phyloP scores from a whole-genome alignment of 1,140 invertebrate genomes.

The Drosophila rhopaloa region DNA sequence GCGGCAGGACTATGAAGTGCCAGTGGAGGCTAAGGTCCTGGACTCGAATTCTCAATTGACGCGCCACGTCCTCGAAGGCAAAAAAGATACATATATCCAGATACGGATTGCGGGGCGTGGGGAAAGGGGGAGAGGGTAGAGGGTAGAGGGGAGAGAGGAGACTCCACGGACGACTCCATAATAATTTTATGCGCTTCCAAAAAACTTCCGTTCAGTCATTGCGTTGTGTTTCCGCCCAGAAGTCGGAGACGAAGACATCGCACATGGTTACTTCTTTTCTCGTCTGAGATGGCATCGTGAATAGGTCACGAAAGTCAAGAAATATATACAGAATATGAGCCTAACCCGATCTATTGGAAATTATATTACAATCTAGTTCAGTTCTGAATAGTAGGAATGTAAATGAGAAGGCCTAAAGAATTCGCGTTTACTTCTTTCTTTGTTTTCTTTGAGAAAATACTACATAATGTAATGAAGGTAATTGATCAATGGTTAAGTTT shows the following conservation, averaged over 20 bases:
- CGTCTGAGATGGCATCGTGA: constrained; percentile 14
- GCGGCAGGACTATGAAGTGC: constrained; percentile 68
- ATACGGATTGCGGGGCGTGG: constrained; percentile 10
- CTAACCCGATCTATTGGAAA: too few relatives aligned
- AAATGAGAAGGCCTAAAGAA: too few relatives aligned
- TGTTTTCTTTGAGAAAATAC: too few relatives aligned
- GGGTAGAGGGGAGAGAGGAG: constrained; percentile 4
- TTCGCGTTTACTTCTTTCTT: too few relatives aligned
- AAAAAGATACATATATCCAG: constrained; percentile 15
- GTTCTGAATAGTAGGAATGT: too few relatives aligned
- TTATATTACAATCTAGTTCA: too few relatives aligned
- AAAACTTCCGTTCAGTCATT: constrained; percentile 81
- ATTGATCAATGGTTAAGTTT: too few relatives aligned
- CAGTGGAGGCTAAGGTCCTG: constrained; percentile 50
- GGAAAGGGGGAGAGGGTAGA: not conserved
- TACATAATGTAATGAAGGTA: too few relatives aligned
- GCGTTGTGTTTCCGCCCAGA: constrained; percentile 72
- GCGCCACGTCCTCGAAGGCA: constrained; percentile 49
- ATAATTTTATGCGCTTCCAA: constrained; percentile 83
- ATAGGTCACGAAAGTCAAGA: not conserved
- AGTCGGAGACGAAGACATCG: constrained; percentile 46
- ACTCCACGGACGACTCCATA: constrained; percentile 66
- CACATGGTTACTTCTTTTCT: constrained; percentile 28
- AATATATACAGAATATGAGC: too few relatives aligned
- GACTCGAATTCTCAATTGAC: constrained; percentile 66